These are phyloP conservation scores for Echinometra lucunter DNA, from an alignment of 53 echinoderm and acorn worm genomes.

Conservation along the genomic window DNA sequence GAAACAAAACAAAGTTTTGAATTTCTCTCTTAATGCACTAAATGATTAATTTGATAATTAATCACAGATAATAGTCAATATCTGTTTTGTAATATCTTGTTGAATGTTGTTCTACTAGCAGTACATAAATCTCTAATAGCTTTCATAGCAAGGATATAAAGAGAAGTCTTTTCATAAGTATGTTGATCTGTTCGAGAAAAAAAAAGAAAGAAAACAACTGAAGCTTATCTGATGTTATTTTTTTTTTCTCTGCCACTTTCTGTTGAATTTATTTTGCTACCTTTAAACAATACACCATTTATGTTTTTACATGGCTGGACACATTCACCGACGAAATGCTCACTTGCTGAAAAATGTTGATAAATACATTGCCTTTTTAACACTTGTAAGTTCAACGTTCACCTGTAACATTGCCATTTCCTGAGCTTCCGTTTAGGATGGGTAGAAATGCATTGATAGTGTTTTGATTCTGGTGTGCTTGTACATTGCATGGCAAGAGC, in stretches of 20 bases:
- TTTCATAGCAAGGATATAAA: neutral
- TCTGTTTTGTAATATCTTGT: neutral
- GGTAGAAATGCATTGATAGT: neutral
- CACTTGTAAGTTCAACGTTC: neutral
- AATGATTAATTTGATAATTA: no score
- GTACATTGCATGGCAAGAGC: neutral
- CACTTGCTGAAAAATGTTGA: constrained; percentile 37
- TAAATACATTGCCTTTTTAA: neutral
- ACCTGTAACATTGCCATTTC: neutral
- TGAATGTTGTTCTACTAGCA: neutral
- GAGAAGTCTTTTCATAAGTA: neutral
- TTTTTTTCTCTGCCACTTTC: neutral
- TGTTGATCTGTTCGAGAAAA: neutral
- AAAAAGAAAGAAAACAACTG: neutral
- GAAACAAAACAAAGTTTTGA: no score
- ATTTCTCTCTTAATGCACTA: no score
- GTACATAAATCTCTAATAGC: neutral
- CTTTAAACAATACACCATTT: neutral
- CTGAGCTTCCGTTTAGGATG: neutral
- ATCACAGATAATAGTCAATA: no score
- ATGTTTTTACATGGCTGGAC: constrained; percentile 20
- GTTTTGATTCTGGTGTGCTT: neutral
- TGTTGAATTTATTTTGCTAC: neutral
- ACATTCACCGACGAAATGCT: neutral
- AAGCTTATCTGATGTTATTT: neutral